Evolutionary conservation across 2,797 vertebrate genomes (phyloP), one percentile per base, ranked within the genome.

Genomic region (Rallus crepitans): DNA sequence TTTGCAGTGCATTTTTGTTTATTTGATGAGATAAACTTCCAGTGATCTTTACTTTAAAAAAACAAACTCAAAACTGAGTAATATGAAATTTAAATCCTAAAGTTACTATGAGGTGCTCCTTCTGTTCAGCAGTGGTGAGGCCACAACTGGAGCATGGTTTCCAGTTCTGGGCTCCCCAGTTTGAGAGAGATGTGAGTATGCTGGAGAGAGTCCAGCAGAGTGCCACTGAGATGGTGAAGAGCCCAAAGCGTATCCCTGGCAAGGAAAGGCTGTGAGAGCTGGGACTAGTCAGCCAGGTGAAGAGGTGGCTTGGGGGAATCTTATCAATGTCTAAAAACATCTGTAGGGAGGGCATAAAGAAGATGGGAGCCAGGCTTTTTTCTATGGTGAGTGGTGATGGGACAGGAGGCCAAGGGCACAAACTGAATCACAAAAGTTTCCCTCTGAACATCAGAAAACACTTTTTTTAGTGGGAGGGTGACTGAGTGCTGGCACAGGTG

Each of bases 21-120:
- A 14, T 68, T 78, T 55, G 6, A 56, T 66, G 15, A 66, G 28
- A 52, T 24, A 25, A 73, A 35, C 20, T 75, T 88, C 5, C 9
- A 37, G 6, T 45, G 31, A 12, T 56, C 16, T 33, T 75, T 69
- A 24, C 17, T 33, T 45, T 5, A 37, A 76, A 18, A 42, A 42
- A 42, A 18, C 10, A 40, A 50, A 33, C 11, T 9, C 5, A 8
- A 68, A 63, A 20, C 0, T 0, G 6, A 56, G 4, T n/a, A 33
- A 19, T 55, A 20, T 3, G 39, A 55, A 42, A 39, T 59, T 31
- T 70, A 2, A 37, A 11, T 12, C 2, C 17, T 40, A 1, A 63
- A 69, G 11, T 64, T 84, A 7, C 7, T 55, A 0, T 30, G 37
- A 55, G 25, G 13, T 68, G 21, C 27, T 79, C 15, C 20, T 47